Conservation (phyloP, 2,888 invertebrate genomes). For the Lymantria dispar region DNA sequence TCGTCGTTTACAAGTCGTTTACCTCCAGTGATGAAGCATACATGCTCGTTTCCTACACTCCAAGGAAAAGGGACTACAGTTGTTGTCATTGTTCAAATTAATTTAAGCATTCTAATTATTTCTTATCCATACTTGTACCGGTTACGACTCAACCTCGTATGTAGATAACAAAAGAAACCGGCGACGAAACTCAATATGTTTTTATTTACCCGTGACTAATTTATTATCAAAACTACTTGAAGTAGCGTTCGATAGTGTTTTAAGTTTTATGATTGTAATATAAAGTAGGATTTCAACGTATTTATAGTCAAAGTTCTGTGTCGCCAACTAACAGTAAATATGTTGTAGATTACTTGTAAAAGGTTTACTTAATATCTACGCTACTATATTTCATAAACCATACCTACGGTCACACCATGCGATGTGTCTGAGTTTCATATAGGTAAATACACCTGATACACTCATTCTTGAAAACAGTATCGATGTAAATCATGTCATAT, state of each 20-base stretch:
- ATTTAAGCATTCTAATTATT: constrained; percentile 65
- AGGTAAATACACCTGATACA: too few species aligned
- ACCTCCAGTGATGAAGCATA: constrained; percentile 58
- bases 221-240: constrained; percentile 20
- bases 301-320: neutral
- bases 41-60: constrained; percentile 51
- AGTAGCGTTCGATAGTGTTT: constrained; percentile 12
- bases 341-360: too few species aligned
- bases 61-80: constrained; percentile 51
- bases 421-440: too few species aligned
- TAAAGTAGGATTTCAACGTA: neutral
- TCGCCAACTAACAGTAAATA: too few species aligned
- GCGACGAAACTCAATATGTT: constrained; percentile 38
- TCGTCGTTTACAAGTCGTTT: constrained; percentile 77
- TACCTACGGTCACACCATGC: too few species aligned
- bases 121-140: constrained; percentile 55
- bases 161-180: constrained; percentile 48
- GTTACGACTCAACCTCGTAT: constrained; percentile 51
- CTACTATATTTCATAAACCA: too few species aligned
- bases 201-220: constrained; percentile 20
- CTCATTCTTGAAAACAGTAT: too few species aligned
- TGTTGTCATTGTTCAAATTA: constrained; percentile 51
- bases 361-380: too few species aligned
- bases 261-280: constrained; percentile 12
- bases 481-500: too few species aligned